Base-by-base conservation (phyloP, 2,113 vertebrate species). In the Mugil cephalus region DNA sequence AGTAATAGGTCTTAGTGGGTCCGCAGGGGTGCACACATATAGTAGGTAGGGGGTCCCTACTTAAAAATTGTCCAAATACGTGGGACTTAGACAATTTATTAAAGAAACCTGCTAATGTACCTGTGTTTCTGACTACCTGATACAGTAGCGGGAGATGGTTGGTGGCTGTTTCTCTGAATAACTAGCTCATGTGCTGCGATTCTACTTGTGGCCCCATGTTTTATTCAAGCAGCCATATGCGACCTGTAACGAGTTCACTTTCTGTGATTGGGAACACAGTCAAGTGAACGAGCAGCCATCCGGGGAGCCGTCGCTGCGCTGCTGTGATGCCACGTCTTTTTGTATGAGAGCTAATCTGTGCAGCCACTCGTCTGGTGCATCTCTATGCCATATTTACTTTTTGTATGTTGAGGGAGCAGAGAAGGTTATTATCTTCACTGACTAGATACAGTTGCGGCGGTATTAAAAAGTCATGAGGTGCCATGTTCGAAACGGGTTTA, bases 401-500 rank as follows among this genome's bases (percentile, higher is more conserved):
- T 36, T 51, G 50, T 50, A 42, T 60, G 60, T 51, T 53, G 4
- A 45, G 36, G 56, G 19, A 67, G 47, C 40, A n/a, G 15, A 48
- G 54, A 36, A 58, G 35, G 39, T 71, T 69, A 42, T 69, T 62
- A 69, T 61, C 14, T 7, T 68, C 47, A 10, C 66, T 4, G 59
- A 70, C 55, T 77, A 65, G 63, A 66, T 36, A 65, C 52, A 62
- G 45, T n/a, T 47, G 77, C n/a, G 63, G 47, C 12, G 45, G 35
- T 13, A 80, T 84, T 72, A 84, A 83, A 87, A 38, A 84, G 67
- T 85, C 51, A 76, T 62, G 78, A 82, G 55, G 58, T 73, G 42
- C 24, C 54, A 38, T 78, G 66, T 83, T 71, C 67, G 30, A 73
- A 83, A 66, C 40, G 34, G 5, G 60, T 71, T 61, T 58, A 60